Evolutionary conservation across 2,113 vertebrate species (phyloP).

Genomic region (Connochaetes taurinus): DNA sequence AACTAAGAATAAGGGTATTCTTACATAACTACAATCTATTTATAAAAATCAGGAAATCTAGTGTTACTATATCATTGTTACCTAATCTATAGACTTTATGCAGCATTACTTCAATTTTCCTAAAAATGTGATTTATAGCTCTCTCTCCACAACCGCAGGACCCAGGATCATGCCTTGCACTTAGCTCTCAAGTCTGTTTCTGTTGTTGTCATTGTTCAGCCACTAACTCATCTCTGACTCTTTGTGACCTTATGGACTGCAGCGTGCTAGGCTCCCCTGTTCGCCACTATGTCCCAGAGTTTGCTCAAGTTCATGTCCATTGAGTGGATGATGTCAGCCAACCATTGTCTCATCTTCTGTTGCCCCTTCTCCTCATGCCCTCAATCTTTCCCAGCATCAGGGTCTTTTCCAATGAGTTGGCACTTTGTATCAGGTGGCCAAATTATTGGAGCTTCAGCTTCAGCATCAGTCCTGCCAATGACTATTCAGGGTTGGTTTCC

Average conservation of each 20-base stretch:
- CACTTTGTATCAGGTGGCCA: background rate
- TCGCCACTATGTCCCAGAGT: background rate
- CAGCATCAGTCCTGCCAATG: background rate
- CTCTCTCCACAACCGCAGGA: rapidly evolving
- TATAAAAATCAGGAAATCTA: background rate
- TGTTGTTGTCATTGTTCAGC: background rate
- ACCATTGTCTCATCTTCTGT: background rate
- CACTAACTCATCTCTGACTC: background rate
- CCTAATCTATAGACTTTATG: background rate
- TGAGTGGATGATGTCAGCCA: background rate
- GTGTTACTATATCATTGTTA: background rate
- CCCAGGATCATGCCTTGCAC: background rate
- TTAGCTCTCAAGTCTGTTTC: background rate
- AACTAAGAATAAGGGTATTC: background rate
- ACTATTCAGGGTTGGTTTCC: background rate
- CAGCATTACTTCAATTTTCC: background rate
- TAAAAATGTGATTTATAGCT: background rate
- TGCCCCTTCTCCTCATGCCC: background rate
- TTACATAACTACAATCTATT: background rate
- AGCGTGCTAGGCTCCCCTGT: background rate
- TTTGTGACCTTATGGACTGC: background rate
- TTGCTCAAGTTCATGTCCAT: background rate
- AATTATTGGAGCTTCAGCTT: background rate
- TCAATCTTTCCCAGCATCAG: background rate
- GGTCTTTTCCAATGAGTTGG: background rate